Base-by-base conservation (phyloP, 2,888 invertebrate genomes). In the Pocota personata region DNA sequence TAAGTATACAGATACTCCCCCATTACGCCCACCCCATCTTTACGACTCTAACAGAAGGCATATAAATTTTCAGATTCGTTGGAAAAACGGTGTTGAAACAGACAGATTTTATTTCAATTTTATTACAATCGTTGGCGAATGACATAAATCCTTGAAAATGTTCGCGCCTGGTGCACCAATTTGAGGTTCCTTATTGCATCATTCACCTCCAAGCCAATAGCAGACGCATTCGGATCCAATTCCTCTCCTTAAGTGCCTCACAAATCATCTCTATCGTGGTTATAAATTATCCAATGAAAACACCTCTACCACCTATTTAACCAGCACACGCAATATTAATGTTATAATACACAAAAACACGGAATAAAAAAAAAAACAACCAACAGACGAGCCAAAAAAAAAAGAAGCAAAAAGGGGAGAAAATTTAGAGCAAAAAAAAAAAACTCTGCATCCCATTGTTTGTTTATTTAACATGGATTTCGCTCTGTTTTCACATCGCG, bases 401-500 rank as follows among this genome's bases (percentile, higher is more conserved):
- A 43, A 40, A 35, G 16, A 16, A 0, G 14, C 27, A 21, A n/a
- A 21, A 71, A 12, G 19, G 12, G 48, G 14, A 19, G 37, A n/a
- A 37, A 46, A 64, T 5, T 16, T 10, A 37, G 24, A 24, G 10
- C 16, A 16, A n/a, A 40, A 32, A 66, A 40, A 12, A 46, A 35
- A 3, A n/a, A 8, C 21, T 16, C 30, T 27, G 27, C 37, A 50
- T 64, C 55, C 35, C 46, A 66, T 58, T 69, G 30, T 75, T 84
- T 84, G 84, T 84, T 84, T 84, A 84, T 73, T 84, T 75, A 84
- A 79, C 71, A 75, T 80, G 69, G 46, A 84, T 80, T 76, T 75
- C 43, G 35, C 64, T 84, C 66, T 80, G 84, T 80, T 79, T 76
- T 66, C 58, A 48, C 64, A 69, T 69, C 71, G 71, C 77, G 58